A percentile compares a stretch with the other conserved stretches of the same genome.
Conservation (phyloP, 2,113 vertebrate genomes). For the Proteles cristata region DNA sequence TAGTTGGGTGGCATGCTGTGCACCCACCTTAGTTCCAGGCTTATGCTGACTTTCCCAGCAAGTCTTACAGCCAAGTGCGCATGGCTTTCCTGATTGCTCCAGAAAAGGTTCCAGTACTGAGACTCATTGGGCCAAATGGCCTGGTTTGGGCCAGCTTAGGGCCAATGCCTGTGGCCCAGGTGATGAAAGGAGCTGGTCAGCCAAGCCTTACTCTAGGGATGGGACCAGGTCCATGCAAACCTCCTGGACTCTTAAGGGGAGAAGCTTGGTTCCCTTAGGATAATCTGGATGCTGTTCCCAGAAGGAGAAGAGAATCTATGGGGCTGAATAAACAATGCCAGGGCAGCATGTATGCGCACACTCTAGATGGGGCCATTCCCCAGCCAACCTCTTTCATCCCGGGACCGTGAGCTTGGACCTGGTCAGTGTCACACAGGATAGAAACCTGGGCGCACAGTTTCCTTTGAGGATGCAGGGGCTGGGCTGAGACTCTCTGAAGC, state of each 20-base stretch:
- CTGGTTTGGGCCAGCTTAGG: neutral
- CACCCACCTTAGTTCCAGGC: neutral
- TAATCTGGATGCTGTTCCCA: neutral
- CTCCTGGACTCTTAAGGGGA: too few relatives aligned
- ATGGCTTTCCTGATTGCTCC: neutral
- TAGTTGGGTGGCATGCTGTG: neutral
- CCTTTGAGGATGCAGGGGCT: neutral
- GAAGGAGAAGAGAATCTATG: neutral
- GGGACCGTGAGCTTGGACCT: neutral
- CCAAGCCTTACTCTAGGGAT: too few relatives aligned
- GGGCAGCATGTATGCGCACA: neutral
- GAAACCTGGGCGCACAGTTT: neutral
- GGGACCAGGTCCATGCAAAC: neutral
- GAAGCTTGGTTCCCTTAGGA: neutral
- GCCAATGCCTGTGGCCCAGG: neutral
- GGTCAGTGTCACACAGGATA: neutral
- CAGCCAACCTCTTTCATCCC: neutral
- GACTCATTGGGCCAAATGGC: neutral
- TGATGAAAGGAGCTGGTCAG: neutral
- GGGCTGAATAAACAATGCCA: neutral
- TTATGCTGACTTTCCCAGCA: neutral
- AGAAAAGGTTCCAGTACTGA: neutral
- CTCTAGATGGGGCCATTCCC: accelerated
- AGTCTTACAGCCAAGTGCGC: neutral
- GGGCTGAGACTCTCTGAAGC: neutral